A percentile compares a stretch with the other conserved stretches of the same genome.
These are phyloP conservation scores for Sardinella longiceps DNA, from an alignment of 2,797 vertebrate genomes.

Conservation along the genomic window DNA sequence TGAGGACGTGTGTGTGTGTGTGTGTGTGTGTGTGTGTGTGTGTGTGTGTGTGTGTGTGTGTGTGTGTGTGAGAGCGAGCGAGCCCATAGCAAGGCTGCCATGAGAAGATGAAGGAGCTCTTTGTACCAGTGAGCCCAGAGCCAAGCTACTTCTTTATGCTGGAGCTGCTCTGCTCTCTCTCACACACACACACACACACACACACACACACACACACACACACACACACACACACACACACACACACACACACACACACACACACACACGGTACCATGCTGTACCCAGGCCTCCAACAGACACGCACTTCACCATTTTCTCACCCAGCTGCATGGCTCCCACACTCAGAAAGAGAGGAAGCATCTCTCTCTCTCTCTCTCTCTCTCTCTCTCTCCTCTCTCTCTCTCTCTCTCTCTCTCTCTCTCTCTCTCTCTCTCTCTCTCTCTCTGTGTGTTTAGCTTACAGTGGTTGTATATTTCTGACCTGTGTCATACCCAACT, in stretches of 20 bases:
- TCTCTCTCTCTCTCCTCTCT: too few relatives aligned
- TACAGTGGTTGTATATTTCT: too few relatives aligned
- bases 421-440: background rate
- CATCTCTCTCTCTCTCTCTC: too few relatives aligned
- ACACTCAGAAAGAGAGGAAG: background rate
- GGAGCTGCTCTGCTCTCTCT: background rate
- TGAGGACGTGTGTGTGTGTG: constrained; percentile 36
- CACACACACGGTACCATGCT: constrained; percentile 49
- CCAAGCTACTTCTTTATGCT: constrained; percentile 41
- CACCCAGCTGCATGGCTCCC: background rate
- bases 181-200: constrained; percentile 11
- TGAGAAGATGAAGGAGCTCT: constrained; percentile 47
- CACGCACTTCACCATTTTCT: constrained; percentile 17
- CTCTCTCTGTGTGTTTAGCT: too few relatives aligned
- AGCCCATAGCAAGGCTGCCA: constrained; percentile 18
- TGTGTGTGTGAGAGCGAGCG: background rate
- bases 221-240: background rate
- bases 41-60: background rate
- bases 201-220: background rate
- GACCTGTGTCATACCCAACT: too few relatives aligned
- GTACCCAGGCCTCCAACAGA: constrained; percentile 38
- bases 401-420: too few relatives aligned
- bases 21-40: constrained; percentile 20
- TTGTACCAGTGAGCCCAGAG: constrained; percentile 37
- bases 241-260: background rate